Evolutionary conservation across 2,113 vertebrate species (phyloP).

Genomic region (Poecilia latipinna): DNA sequence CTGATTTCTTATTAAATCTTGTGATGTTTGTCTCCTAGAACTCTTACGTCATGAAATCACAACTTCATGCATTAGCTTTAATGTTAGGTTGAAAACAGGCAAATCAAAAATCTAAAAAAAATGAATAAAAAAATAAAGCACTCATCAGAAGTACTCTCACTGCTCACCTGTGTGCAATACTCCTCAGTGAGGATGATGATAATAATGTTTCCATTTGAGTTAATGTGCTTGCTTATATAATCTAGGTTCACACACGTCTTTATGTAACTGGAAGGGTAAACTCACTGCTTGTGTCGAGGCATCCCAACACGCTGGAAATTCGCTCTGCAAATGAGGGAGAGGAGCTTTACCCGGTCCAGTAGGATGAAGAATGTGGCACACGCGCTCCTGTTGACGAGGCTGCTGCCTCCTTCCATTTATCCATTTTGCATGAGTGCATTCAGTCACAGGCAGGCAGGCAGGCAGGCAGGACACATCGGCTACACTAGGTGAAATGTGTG

Average conservation of each 20-base stretch:
- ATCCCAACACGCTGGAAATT: slow-evolving; percentile 42
- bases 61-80: neutral
- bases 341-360: slow-evolving; percentile 51
- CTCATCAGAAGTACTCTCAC: neutral
- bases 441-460: slow-evolving; percentile 30
- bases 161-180: neutral
- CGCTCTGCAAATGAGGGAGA: slow-evolving; percentile 47
- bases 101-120: neutral
- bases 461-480: slow-evolving; percentile 3
- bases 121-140: neutral
- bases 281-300: slow-evolving; percentile 44
- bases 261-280: slow-evolving; percentile 20
- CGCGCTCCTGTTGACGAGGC: slow-evolving; percentile 50
- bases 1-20: neutral
- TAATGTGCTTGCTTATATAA: slow-evolving; percentile 15
- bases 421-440: slow-evolving; percentile 54
- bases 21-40: neutral
- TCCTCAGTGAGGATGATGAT: slow-evolving; percentile 10
- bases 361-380: slow-evolving; percentile 47
- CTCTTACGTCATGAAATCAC: neutral
- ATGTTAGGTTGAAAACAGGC: neutral
- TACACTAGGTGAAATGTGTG: slow-evolving; percentile 18
- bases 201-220: neutral
- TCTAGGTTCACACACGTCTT: slow-evolving; percentile 7
- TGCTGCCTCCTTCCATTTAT: slow-evolving; percentile 39